Evolutionary conservation across 1,140 invertebrate species (phyloP), one percentile per base, ranked within the genome.

Genomic region (Zaprionus ornatus): DNA sequence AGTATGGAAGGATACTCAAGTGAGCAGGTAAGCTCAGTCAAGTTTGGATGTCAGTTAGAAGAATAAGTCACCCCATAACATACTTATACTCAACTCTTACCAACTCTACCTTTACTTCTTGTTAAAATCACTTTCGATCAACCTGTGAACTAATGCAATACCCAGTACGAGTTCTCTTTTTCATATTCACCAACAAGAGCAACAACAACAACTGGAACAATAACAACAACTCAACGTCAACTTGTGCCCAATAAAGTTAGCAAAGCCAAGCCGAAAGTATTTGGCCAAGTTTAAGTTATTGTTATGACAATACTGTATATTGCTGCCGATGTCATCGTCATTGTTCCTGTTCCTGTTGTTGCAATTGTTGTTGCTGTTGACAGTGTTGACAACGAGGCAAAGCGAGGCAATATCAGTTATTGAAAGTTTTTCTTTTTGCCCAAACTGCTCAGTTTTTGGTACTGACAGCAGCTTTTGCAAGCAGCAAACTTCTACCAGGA

Each of bases 341-440:
- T 55, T 55, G 27, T 35, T 59, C 13, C 37, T 45, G 12, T 15
- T 54, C 17, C 12, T 57, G 48, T 42, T 19, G 27, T n/a, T 45
- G 54, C 55, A n/a, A 55, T 52, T 68, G 25, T 52, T 55, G 17
- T 23, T 29, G 42, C 15, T 21, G 54, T 19, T 56, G 62, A 61
- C 52, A 61, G 42, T 69, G 67, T 65, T 71, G 73, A 65, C 68
- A 76, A 61, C 54, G 40, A 59, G 60, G 45, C 66, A 62, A 61
- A 60, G 45, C 48, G 45, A 27, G 54, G 63, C 71, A 85, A 79
- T 86, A 86, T 86, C 82, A 77, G 72, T 79, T 85, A 86, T 85
- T 79, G 71, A 79, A 86, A 86, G 67, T 75, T 75, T 60, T 37
- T 25, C 15, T 27, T 50, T 57, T 61, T 4, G 19, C 32, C 19